Conservation (phyloP, 2,113 vertebrate genomes). For the Bombycilla garrulus region DNA sequence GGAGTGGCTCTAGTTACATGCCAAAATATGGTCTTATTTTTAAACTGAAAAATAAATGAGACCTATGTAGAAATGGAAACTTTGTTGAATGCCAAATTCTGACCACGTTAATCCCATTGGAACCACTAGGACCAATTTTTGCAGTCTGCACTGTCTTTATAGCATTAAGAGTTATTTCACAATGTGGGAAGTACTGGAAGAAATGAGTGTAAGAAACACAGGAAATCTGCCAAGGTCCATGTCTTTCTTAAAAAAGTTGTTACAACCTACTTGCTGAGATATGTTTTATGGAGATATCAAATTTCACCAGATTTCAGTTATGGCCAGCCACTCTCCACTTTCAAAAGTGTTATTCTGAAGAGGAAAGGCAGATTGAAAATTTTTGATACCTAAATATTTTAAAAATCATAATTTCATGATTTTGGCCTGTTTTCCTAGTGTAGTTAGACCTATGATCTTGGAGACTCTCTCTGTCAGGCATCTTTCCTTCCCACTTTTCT, state of each 20-base stretch:
- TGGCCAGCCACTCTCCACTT: not conserved
- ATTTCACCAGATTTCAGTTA: not conserved
- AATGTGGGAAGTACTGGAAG: conserved; percentile 44
- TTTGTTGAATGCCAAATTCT: conserved; percentile 36
- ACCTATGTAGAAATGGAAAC: conserved; percentile 52
- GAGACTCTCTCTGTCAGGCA: not conserved
- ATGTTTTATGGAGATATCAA: not conserved
- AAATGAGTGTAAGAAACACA: not conserved
- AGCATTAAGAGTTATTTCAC: conserved; percentile 22
- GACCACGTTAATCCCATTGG: conserved; percentile 22
- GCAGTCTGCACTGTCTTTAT: conserved; percentile 14
- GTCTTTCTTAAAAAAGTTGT: not conserved
- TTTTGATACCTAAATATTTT: not conserved
- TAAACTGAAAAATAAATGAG: conserved; percentile 57
- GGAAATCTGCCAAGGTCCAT: not conserved
- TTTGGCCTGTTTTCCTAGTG: not conserved
- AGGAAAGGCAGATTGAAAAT: not conserved
- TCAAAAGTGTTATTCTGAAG: not conserved
- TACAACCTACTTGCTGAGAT: not conserved
- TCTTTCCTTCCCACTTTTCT: not conserved
- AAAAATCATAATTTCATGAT: not conserved
- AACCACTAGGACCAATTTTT: conserved; percentile 31
- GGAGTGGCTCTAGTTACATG: conserved; percentile 27
- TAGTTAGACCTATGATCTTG: not conserved
- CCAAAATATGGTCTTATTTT: conserved; percentile 51